Evolutionary conservation across 2,888 invertebrate genomes (phyloP).

Genomic region (Drosophila pseudotalamancana): DNA sequence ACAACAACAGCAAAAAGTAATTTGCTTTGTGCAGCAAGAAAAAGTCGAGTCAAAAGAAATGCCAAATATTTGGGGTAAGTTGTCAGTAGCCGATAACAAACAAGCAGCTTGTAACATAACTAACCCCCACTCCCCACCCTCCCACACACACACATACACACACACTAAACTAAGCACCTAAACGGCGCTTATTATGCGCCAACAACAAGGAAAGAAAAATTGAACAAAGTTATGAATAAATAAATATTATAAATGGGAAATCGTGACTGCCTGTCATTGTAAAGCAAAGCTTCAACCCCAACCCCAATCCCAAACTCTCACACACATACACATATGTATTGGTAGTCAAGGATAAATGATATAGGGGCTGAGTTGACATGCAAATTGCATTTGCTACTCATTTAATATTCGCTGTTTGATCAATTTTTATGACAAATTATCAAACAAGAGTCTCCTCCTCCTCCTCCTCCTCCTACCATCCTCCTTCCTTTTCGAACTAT

Average conservation of each 20-base stretch:
- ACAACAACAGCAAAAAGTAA: conserved; percentile 32
- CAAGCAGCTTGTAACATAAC: conserved; percentile 14
- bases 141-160: not conserved
- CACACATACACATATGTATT: conserved; percentile 30
- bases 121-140: not conserved
- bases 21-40: conserved; percentile 26
- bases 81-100: conserved; percentile 43
- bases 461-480: no score
- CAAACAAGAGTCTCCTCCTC: no score
- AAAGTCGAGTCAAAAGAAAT: conserved; percentile 36
- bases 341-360: conserved; percentile 60
- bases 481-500: not conserved
- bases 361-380: conserved; percentile 60
- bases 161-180: conserved; percentile 10
- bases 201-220: conserved; percentile 36
- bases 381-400: conserved; percentile 71
- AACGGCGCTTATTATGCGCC: conserved; percentile 58
- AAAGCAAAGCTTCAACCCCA: not conserved
- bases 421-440: conserved; percentile 80
- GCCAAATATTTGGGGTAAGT: conserved; percentile 58
- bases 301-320: conserved; percentile 2
- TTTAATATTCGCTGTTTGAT: conserved; percentile 73
- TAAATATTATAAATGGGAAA: conserved; percentile 77
- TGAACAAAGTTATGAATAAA: conserved; percentile 73
- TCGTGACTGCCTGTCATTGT: conserved; percentile 76